Base-by-base conservation (phyloP, 2,113 vertebrate genomes). In the Bagarius yarrelli region DNA sequence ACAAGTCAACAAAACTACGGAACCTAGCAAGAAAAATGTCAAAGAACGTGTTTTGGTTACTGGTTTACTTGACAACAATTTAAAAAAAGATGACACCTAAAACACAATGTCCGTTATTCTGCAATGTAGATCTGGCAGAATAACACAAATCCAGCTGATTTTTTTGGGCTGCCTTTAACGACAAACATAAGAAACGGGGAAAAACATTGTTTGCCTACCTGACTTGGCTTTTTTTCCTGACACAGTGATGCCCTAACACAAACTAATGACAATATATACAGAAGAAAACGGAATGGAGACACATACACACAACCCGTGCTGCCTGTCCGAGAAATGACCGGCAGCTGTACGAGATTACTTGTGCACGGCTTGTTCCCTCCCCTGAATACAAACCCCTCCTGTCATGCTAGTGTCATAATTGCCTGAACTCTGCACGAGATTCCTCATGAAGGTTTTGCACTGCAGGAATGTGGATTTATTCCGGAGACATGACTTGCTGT, bases 191-290 rank as follows among this genome's bases (percentile, higher is more conserved):
- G 9, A 40, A 77, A 21, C 19, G 23, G 64, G 21, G 64, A 40
- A 18, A 82, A 70, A 32, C 71, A 76, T 84, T n/a, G 50, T 57
- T 19, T 52, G 79, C 89, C 85, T 91, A 93, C 92, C 91, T 91
- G 53, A 4, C 21, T 11, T 30, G 16, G n/a, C 61, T 79, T 67
- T 53, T 16, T 70, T 64, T 56, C 36, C 56, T n/a, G 64, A 79
- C 52, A 44, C 25, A 23, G 47, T 27, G 66, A 52, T 64, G 64
- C 23, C 27, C 52, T 53, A 56, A 63, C 8, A 34, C 27, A 27
- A 61, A 52, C 53, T 76, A 83, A 79, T 88, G 80, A 64, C 71
- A 13, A 84, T 83, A 15, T 36, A 55, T 81, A 85, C 75, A 78
- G 79, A 47, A 11, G 3, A 53, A 44, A 32, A 34, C 19, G 60